Percentiles rank a stretch among this genome's conserved stretches.
Evolutionary conservation across 1,140 invertebrate genomes (phyloP).

Genomic region (Caenorhabditis brenneri): DNA sequence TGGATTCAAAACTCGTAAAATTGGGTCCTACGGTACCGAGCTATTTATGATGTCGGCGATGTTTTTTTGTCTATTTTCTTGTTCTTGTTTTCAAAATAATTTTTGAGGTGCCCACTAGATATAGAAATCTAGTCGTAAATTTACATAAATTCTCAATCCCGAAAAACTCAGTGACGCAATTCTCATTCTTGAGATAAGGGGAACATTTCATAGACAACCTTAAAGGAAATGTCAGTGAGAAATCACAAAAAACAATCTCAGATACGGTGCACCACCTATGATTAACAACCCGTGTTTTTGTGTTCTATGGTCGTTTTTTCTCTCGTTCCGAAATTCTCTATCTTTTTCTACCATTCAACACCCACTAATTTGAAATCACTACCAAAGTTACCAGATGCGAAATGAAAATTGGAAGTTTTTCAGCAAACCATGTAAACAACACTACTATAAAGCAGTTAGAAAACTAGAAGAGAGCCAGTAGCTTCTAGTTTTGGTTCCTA

Average conservation of each 20-base stretch:
- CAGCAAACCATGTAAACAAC: background rate
- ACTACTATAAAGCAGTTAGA: background rate
- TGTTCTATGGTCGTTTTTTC: background rate
- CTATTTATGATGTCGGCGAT: background rate
- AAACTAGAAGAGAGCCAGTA: background rate
- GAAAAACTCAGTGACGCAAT: background rate
- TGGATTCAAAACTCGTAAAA: background rate
- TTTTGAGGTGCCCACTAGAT: too few relatives aligned
- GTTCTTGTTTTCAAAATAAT: too few relatives aligned
- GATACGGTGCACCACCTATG: background rate
- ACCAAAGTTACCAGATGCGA: background rate
- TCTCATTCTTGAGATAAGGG: background rate
- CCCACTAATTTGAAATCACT: too few relatives aligned
- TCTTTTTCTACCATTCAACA: too few relatives aligned
- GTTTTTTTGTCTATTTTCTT: too few relatives aligned
- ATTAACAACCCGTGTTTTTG: slow-evolving; percentile 1
- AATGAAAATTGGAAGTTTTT: background rate
- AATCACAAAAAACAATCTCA: background rate
- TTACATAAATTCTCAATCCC: background rate
- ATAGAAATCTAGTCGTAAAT: too few relatives aligned
- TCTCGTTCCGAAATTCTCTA: background rate
- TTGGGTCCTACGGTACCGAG: too few relatives aligned
- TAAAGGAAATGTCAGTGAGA: background rate
- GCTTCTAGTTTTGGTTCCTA: too few relatives aligned
- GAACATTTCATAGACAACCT: too few relatives aligned